Evolutionary conservation across 1,140 invertebrate genomes (phyloP).

Genomic region (Heliothis subflexa): DNA sequence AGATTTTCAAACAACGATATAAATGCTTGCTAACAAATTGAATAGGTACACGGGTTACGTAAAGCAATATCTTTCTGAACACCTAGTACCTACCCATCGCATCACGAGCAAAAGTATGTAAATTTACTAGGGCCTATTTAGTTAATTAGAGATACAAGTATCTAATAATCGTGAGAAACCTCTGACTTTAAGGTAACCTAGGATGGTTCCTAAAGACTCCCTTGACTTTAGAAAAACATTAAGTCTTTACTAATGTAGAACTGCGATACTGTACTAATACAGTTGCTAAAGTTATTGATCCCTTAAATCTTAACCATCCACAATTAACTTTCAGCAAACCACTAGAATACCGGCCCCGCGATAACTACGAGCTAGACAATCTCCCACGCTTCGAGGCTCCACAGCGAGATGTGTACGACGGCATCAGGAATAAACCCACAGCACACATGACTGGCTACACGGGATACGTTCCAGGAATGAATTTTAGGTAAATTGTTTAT

Average conservation of each 20-base stretch:
- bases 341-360: constrained; percentile 74
- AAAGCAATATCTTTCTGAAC: no score
- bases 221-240: no score
- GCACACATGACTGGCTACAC: constrained; percentile 90
- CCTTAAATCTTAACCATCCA: background rate
- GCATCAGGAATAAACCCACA: constrained; percentile 80
- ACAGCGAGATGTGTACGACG: constrained; percentile 77
- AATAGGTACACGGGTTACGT: no score
- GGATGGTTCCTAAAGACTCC: background rate
- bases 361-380: constrained; percentile 76
- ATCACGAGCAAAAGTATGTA: no score
- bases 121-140: no score
- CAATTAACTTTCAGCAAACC: constrained; percentile 69
- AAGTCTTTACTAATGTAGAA: background rate
- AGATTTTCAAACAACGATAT: no score
- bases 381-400: constrained; percentile 76
- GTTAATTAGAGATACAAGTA: no score
- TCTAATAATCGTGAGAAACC: no score
- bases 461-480: constrained; percentile 86
- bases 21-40: no score
- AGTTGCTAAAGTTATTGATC: background rate
- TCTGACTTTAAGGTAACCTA: background rate
- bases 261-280: background rate
- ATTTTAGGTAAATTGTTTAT: constrained; percentile 69
- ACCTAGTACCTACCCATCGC: no score